Base-by-base conservation (phyloP, 2,797 vertebrate species). In the Lepus townsendii region DNA sequence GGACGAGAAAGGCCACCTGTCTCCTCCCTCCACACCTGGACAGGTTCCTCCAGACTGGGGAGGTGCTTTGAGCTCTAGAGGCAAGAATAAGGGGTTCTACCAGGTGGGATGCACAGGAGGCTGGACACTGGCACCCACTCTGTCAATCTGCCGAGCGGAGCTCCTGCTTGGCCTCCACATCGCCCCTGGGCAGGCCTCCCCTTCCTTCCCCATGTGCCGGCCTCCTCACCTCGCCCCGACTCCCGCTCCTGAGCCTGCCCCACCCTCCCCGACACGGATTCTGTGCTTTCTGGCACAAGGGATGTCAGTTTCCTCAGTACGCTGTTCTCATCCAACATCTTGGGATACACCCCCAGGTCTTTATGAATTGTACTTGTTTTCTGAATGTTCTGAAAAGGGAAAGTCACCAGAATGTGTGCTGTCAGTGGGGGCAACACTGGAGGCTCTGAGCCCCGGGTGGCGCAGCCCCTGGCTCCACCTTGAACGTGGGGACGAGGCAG, bases 261-360 rank as follows among this genome's bases (percentile, higher is more conserved):
- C 73, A 30, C 30, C 24, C 35, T 62, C 72, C 84, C 13, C 38
- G 12, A 50, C 63, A 8, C 0, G 47, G 17, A 86, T n/a, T 68
- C 68, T 30, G 68, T 50, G 42, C 52, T 75, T 75, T 78, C 24
- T 60, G 77, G 30, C 52, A 73, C 27, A 38, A 0, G 27, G 57
- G 38, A 22, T 27, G 35, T 86, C 57, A 63, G 89, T 89, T 72
- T 73, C 71, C 10, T 82, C 1, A n/a, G n/a, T 32, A 68, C 2
- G 22, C 68, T 63, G 72, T 73, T 89, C 95, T 77, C 71, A 82
- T 22, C 35, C 85, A 73, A 65, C 50, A 60, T 35, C 47, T 86
- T 91, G 24, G 54, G 71, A 72, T 78, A 90, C 0, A 30, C 27
- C 42, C 69, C 6, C 26, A 17, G 12, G 38, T 62, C 52, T 79